Base-by-base conservation (phyloP, 2,888 invertebrate genomes). In the Toxonevra muliebris region DNA sequence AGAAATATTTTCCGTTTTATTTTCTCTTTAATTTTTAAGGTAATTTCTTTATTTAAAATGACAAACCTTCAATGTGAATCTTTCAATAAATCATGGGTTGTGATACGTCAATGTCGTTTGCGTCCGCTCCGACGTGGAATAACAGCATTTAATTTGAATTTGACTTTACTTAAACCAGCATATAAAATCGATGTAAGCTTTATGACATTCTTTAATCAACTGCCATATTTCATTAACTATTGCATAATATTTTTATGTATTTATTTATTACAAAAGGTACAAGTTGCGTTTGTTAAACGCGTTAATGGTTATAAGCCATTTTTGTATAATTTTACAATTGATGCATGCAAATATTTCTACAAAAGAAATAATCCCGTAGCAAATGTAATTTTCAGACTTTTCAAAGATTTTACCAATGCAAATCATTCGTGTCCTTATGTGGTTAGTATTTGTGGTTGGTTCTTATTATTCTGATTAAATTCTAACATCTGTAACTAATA, bases 291-390 rank as follows among this genome's bases (percentile, higher is more conserved):
- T 2, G 30, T 30, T 30, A 30, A 30, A 30, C 30, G 30, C 30
- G 52, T 53, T 9, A 65, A 60, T 9, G 65, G 60, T 17, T 65
- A 48, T 45, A 66, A 55, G 42, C 66, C 66, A 19, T 61, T 61
- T 48, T 41, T 61, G 12, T 1, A 45, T 9, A 61, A 66, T 19
- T 41, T 40, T n/a, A 61, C 45, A 11, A 0, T 61, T 1, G n/a
- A 66, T n/a, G 41, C 19, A 11, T 66, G 66, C 5, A 40, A 61
- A 1, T 50, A 45, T 19, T 3, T 61, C 1, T 9, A 17, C n/a
- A 54, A 55, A 40, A 55, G 17, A 10, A 61, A 57, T 41, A 61
- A 66, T 57, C 55, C 61, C 19, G 5, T 65, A 12, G 53, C 41
- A 17, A 61, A 61, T 48, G 10, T 50, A n/a, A 12, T 66, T 1